These are phyloP conservation scores for Apodemus agrarius DNA, from an alignment of 2,797 vertebrate species.

Conservation along the genomic window DNA sequence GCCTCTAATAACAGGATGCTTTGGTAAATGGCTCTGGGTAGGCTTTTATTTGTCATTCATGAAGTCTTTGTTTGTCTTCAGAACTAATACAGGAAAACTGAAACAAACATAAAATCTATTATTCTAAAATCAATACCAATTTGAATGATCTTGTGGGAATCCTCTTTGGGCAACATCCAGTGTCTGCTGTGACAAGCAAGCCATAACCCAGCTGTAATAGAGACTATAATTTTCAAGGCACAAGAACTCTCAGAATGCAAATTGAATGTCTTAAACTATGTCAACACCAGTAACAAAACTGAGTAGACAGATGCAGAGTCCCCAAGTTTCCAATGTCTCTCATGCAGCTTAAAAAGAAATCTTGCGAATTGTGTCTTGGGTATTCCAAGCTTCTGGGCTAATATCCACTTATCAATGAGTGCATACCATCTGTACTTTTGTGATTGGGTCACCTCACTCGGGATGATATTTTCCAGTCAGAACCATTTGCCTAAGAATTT, in stretches of 20 bases:
- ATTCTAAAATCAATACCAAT: constrained; percentile 66
- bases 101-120: constrained; percentile 56
- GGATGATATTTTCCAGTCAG: too few species aligned
- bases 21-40: constrained; percentile 18
- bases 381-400: too few species aligned
- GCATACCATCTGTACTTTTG: too few species aligned
- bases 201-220: background rate
- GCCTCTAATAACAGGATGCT: background rate
- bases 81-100: constrained; percentile 47
- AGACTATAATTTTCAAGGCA: constrained; percentile 17
- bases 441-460: too few species aligned
- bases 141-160: constrained; percentile 50
- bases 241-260: constrained; percentile 16
- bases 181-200: background rate
- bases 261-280: background rate
- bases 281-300: background rate
- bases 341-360: background rate
- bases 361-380: background rate
- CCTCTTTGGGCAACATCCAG: constrained; percentile 36
- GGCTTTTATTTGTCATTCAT: constrained; percentile 25
- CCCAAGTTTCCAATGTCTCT: background rate
- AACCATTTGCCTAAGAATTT: too few species aligned
- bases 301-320: background rate
- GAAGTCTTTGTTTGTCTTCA: background rate
- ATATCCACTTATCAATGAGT: too few species aligned